A percentile compares a stretch with the other conserved stretches of the same genome.
Conservation (phyloP, 2,888 invertebrate species). For the Dasypolia templi region DNA sequence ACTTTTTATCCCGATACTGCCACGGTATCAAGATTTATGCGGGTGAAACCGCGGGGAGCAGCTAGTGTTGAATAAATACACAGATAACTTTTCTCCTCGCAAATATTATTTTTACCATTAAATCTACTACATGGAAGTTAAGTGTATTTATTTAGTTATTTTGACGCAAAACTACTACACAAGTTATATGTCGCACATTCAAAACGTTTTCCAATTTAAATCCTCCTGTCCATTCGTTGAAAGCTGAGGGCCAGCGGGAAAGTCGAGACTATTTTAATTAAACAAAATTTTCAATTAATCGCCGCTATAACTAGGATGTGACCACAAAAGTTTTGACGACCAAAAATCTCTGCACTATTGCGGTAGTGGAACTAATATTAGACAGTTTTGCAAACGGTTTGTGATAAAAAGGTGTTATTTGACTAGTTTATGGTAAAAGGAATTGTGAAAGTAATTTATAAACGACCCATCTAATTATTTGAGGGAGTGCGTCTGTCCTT, state of each 20-base stretch:
- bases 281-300: slow-evolving; percentile 60
- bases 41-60: too few relatives aligned
- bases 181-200: neutral
- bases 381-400: neutral
- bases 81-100: too few relatives aligned
- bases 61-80: too few relatives aligned
- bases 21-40: too few relatives aligned
- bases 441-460: neutral
- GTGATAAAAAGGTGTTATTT: slow-evolving; percentile 31
- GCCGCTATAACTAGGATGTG: slow-evolving; percentile 10
- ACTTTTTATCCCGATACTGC: too few relatives aligned
- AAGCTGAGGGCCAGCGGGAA: slow-evolving; percentile 1
- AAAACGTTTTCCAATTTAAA: slow-evolving; percentile 18
- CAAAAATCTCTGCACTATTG: slow-evolving; percentile 53
- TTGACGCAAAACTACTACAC: slow-evolving; percentile 2
- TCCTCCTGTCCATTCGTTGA: slow-evolving; percentile 20
- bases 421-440: slow-evolving; percentile 16
- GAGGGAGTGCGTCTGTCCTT: neutral
- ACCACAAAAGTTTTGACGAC: slow-evolving; percentile 53
- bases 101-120: too few relatives aligned
- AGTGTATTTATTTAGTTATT: neutral
- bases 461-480: neutral
- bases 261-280: slow-evolving; percentile 65
- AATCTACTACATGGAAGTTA: neutral
- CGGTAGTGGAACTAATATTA: slow-evolving; percentile 18